These are phyloP conservation scores for Penaeus chinensis DNA, from an alignment of 1,140 invertebrate genomes.

Conservation along the genomic window DNA sequence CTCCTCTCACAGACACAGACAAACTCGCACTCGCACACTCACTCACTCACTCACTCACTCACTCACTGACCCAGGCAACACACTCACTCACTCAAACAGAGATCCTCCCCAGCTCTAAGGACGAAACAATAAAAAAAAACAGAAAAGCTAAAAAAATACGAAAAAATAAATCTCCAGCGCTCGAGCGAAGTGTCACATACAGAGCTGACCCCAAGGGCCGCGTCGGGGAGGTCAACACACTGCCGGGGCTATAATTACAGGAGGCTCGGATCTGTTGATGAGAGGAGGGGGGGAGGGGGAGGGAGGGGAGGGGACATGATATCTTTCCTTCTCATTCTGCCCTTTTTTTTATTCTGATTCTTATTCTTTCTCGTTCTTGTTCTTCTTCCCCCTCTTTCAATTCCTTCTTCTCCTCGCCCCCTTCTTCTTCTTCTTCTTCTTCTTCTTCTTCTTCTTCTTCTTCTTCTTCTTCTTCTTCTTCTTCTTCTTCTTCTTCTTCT, in stretches of 20 bases:
- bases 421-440: background rate
- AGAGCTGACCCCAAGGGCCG: no score
- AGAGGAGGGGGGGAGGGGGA: background rate
- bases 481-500: background rate
- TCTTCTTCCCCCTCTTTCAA: no score
- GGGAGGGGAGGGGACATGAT: background rate
- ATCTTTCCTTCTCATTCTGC: background rate
- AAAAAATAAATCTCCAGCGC: no score
- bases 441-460: background rate
- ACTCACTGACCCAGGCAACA: background rate
- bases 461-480: background rate
- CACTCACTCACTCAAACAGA: background rate
- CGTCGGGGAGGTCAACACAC: no score
- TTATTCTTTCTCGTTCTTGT: background rate
- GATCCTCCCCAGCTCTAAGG: background rate
- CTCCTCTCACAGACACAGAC: background rate
- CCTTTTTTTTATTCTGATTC: background rate
- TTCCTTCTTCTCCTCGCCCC: background rate
- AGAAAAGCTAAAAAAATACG: no score
- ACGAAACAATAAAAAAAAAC: no score
- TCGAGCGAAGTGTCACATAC: no score
- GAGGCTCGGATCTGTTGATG: no score
- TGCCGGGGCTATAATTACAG: no score
- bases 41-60: constrained; percentile 10
- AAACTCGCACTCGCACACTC: constrained; percentile 5